These are phyloP conservation scores for Scartelaos histophorus DNA, from an alignment of 2,113 vertebrate genomes.

Conservation along the genomic window DNA sequence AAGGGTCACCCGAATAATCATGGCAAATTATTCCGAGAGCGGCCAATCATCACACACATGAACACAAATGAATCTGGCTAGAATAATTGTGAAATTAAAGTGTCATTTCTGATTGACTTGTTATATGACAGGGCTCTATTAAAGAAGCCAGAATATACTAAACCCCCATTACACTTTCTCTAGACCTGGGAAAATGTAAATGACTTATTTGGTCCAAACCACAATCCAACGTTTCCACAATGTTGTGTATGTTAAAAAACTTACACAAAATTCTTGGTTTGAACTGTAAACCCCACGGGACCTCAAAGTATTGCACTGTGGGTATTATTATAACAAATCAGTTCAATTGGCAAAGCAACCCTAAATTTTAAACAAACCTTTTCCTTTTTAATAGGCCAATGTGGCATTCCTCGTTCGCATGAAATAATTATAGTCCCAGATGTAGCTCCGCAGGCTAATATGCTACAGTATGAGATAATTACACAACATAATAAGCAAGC, in stretches of 20 bases:
- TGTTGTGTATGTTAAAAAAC: neutral
- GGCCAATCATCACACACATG: neutral
- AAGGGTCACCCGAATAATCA: neutral
- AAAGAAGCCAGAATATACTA: neutral
- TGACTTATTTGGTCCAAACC: neutral
- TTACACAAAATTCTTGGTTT: neutral
- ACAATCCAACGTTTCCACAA: neutral
- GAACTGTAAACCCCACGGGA: neutral
- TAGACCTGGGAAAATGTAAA: conserved; percentile 1
- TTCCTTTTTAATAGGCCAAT: conserved; percentile 9
- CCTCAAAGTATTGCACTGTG: neutral
- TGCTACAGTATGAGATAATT: conserved; percentile 11
- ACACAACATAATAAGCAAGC: conserved; percentile 8
- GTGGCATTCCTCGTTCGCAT: conserved; percentile 55
- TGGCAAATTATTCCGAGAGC: neutral
- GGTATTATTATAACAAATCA: conserved; percentile 19
- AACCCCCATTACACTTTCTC: neutral
- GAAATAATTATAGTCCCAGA: conserved; percentile 38
- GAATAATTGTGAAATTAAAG: conserved; percentile 3
- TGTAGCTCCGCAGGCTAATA: conserved; percentile 27
- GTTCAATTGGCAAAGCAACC: conserved; percentile 21
- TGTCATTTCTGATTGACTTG: conserved; percentile 5
- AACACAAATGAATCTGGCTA: neutral
- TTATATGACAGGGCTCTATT: neutral
- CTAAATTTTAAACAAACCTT: conserved; percentile 1